Evolutionary conservation across 2,113 vertebrate genomes (phyloP).

Genomic region (Hystrix cristata): DNA sequence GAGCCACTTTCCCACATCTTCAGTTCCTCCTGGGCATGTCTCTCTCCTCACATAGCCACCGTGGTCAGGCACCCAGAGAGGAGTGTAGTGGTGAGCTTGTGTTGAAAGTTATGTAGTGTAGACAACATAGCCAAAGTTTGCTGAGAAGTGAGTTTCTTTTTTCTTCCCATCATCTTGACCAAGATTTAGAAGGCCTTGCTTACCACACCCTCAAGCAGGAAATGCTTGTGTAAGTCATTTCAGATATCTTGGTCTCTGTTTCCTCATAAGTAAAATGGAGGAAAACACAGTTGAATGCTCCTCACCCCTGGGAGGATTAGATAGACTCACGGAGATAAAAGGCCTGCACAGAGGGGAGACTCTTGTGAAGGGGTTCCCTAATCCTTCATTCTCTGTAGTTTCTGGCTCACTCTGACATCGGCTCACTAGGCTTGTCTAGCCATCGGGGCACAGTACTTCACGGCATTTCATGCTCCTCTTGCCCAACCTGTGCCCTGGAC

Average conservation of each 20-base stretch:
- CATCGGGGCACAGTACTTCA: neutral
- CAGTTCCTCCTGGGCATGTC: neutral
- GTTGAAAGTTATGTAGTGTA: neutral
- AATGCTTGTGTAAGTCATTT: conserved; percentile 65
- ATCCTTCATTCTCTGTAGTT: neutral
- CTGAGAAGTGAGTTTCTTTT: neutral
- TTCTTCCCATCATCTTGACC: conserved; percentile 31
- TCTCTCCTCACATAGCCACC: neutral
- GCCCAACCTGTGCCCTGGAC: neutral
- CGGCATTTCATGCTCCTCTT: neutral
- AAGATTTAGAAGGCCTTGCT: conserved; percentile 28
- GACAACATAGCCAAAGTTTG: neutral
- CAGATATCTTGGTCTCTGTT: conserved; percentile 46
- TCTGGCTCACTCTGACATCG: neutral
- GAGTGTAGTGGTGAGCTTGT: neutral
- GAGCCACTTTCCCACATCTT: neutral
- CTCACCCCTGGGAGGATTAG: neutral
- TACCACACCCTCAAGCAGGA: conserved; percentile 59
- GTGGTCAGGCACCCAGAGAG: neutral
- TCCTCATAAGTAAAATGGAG: conserved; percentile 62
- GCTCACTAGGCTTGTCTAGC: neutral
- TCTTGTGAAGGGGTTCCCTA: neutral
- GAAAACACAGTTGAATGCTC: neutral
- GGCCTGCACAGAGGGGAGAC: neutral
- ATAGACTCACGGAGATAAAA: neutral